Conservation (phyloP, 2,797 vertebrate species). For the Hydrocynus forskahlii region DNA sequence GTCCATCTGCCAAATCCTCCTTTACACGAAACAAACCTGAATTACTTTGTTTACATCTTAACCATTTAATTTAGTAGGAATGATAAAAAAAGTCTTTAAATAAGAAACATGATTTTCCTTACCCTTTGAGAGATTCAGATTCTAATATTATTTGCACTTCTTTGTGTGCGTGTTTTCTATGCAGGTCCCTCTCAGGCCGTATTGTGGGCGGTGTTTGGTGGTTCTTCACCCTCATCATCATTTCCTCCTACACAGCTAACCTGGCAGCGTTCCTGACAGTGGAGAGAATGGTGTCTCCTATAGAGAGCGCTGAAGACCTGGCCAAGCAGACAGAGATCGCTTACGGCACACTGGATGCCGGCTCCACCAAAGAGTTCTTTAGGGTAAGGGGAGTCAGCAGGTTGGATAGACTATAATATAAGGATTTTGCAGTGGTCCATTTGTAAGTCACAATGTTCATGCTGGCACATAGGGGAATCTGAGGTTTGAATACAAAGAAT, state of each 20-base stretch:
- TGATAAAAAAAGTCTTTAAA: no score
- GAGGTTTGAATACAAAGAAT: not conserved
- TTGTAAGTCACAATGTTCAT: conserved; percentile 3
- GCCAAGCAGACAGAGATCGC: conserved; percentile 99
- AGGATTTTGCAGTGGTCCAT: conserved; percentile 64
- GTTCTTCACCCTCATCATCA: conserved; percentile 99
- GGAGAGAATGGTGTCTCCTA: conserved; percentile 96
- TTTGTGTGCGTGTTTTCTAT: conserved; percentile 11
- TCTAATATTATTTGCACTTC: not conserved
- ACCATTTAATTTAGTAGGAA: no score
- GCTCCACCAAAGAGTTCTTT: conserved; percentile 99
- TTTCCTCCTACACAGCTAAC: conserved; percentile 99
- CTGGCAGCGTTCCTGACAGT: conserved; percentile 98
- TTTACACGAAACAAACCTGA: no score
- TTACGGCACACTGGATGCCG: conserved; percentile 95
- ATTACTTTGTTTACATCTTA: no score
- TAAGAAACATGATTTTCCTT: not conserved
- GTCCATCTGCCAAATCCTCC: no score
- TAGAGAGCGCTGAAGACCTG: conserved; percentile 90
- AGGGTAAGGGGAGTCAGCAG: conserved; percentile 82
- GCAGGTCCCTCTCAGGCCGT: conserved; percentile 96
- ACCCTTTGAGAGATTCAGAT: not conserved
- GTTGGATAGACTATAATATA: not conserved
- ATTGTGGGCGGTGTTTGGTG: conserved; percentile 99
- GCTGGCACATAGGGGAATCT: not conserved